Evolutionary conservation across 30 jellyfish, hydroid and myxozoan genomes (phyloP).

Genomic region (Mastigias papua): DNA sequence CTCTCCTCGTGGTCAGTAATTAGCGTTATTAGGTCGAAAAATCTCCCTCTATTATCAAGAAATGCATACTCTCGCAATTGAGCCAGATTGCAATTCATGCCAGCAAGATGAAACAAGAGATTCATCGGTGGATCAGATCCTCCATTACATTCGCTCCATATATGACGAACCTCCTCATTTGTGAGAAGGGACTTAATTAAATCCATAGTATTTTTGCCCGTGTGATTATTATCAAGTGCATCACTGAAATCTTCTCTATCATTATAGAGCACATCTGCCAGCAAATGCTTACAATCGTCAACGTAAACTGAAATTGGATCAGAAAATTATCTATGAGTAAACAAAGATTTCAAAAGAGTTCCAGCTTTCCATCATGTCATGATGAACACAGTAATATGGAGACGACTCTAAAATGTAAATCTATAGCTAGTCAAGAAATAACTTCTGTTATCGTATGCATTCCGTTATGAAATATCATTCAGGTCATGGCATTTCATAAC

Average conservation of each 20-base stretch:
- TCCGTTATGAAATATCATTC: too few relatives aligned
- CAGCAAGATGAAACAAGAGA: neutral
- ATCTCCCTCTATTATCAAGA: neutral
- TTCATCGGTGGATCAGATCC: neutral
- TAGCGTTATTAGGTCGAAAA: neutral
- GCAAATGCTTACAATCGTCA: neutral
- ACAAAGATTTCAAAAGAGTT: too few relatives aligned
- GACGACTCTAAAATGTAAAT: too few relatives aligned
- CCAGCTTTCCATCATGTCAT: too few relatives aligned
- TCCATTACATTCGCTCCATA: neutral
- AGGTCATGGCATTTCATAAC: too few relatives aligned
- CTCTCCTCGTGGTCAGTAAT: neutral
- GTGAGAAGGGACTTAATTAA: neutral
- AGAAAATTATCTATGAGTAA: neutral
- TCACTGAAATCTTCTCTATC: neutral
- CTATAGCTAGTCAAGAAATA: too few relatives aligned
- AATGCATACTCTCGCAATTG: neutral
- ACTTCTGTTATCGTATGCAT: too few relatives aligned
- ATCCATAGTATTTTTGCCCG: neutral
- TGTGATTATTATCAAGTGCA: neutral
- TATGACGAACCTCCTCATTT: neutral
- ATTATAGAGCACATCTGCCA: neutral
- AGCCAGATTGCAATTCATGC: neutral
- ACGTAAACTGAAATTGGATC: neutral
- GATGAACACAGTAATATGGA: too few relatives aligned